Conservation (phyloP, 2,797 vertebrate species). For the Sphenopsis melanotis region DNA sequence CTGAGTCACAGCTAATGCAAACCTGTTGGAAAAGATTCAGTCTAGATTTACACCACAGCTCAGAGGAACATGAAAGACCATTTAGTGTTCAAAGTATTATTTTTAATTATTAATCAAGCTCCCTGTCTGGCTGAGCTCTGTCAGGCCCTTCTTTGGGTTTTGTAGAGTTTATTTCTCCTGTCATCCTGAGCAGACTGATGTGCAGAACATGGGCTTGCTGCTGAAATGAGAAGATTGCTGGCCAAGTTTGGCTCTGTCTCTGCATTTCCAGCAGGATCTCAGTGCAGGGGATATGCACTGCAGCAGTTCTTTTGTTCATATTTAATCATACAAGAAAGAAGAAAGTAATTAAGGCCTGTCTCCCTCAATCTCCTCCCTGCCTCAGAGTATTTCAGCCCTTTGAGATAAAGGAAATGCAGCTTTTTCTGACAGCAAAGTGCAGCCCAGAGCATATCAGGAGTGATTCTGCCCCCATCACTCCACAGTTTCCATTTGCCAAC, state of each 20-base stretch:
- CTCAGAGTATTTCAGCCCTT: background rate
- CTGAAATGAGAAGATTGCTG: background rate
- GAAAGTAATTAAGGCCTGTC: constrained; percentile 28
- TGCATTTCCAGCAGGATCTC: background rate
- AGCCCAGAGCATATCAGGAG: background rate
- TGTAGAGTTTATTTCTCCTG: background rate
- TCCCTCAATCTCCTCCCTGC: background rate
- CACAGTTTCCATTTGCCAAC: background rate
- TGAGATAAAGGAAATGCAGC: background rate
- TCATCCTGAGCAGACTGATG: background rate
- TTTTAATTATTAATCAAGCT: background rate
- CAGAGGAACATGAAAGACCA: background rate
- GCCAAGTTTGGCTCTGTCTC: background rate
- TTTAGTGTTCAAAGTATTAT: background rate
- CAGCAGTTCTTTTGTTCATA: constrained; percentile 15
- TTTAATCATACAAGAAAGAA: constrained; percentile 13
- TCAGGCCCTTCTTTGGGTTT: background rate
- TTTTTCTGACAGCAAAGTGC: background rate
- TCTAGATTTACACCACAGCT: background rate
- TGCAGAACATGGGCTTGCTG: background rate
- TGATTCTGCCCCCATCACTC: background rate
- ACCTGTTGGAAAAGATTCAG: background rate
- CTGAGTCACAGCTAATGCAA: background rate
- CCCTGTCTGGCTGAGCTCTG: background rate
- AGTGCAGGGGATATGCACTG: background rate